phyloP scores from a whole-genome alignment of 2,113 vertebrate species.

The Psammodynastes pulverulentus region DNA sequence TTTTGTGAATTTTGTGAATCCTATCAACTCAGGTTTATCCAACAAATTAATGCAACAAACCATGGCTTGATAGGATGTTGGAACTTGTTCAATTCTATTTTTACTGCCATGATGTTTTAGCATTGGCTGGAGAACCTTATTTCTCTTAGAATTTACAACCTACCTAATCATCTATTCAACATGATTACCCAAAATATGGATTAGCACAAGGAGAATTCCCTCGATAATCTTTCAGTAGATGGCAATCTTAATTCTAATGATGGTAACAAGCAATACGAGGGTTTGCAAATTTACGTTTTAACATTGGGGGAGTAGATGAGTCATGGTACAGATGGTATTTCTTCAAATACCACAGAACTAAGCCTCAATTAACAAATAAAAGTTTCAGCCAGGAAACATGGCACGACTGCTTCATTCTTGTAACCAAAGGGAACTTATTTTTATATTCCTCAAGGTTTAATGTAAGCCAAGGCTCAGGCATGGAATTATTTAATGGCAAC shows the following conservation, averaged over 20 bases:
- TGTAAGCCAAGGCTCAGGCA: neutral
- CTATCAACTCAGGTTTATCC: neutral
- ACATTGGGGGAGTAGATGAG: neutral
- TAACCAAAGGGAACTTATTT: conserved; percentile 17
- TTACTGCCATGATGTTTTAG: neutral
- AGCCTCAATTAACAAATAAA: neutral
- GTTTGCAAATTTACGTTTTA: neutral
- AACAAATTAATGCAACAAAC: neutral
- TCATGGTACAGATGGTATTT: neutral
- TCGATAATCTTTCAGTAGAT: neutral
- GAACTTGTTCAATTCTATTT: neutral
- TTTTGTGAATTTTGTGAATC: neutral
- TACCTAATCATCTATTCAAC: neutral
- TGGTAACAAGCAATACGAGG: neutral
- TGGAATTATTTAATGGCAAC: conserved; percentile 7
- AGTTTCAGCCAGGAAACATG: neutral
- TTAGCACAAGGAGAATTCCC: neutral
- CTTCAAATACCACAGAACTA: neutral
- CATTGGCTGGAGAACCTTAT: neutral
- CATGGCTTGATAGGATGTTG: neutral
- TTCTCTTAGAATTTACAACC: neutral
- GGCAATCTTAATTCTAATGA: neutral
- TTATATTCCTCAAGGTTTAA: neutral
- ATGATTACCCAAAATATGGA: neutral
- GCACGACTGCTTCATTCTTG: neutral